These are phyloP conservation scores for Synergus laeviventris DNA, from an alignment of 2,888 invertebrate genomes.

Conservation along the genomic window DNA sequence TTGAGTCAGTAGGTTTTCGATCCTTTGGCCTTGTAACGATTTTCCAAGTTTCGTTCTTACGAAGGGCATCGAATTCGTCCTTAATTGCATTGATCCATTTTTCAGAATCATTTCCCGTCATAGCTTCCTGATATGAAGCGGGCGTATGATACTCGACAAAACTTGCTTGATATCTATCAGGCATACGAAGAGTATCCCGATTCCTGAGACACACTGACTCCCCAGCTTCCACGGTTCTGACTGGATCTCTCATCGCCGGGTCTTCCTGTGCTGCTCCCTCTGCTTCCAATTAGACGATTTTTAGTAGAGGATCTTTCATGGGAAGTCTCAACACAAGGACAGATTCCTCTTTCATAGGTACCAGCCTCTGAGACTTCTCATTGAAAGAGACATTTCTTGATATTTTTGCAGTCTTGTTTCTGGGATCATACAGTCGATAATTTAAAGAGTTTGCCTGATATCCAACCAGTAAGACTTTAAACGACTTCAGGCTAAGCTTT, in stretches of 20 bases:
- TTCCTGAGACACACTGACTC: background rate
- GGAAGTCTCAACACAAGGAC: background rate
- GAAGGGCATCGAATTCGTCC: constrained; percentile 43
- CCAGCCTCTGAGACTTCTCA: background rate
- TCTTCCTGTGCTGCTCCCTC: background rate
- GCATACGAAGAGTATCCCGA: background rate
- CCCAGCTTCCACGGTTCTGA: background rate
- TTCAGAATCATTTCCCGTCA: background rate
- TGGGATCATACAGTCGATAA: too few species aligned
- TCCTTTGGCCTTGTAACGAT: too few species aligned
- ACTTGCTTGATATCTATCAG: constrained; percentile 33
- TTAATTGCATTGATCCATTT: constrained; percentile 47
- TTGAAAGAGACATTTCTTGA: constrained; percentile 17
- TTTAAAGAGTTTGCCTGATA: too few species aligned
- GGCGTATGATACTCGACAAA: constrained; percentile 37
- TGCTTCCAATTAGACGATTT: background rate
- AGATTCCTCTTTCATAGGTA: background rate
- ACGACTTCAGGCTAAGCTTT: too few species aligned
- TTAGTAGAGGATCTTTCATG: background rate
- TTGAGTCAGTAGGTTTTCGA: too few species aligned
- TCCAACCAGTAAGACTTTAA: too few species aligned
- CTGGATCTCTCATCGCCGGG: background rate
- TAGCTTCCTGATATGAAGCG: constrained; percentile 41
- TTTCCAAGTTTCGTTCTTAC: too few species aligned
- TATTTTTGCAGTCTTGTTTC: too few species aligned